phyloP scores from a whole-genome alignment of 2,888 invertebrate species.

The Caenorhabditis becei region DNA sequence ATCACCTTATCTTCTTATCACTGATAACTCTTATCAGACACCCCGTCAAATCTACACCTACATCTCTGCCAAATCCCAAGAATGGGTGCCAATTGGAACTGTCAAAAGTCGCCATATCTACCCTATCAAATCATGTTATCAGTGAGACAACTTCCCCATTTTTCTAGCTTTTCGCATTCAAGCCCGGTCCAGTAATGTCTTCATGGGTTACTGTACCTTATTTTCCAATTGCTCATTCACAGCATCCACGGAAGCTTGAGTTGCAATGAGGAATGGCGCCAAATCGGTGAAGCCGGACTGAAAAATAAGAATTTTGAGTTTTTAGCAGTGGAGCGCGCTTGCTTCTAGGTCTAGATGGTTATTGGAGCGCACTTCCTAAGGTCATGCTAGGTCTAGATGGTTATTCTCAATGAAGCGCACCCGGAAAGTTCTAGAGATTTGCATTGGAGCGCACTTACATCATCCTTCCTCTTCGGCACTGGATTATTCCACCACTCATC shows the following conservation, averaged over 20 bases:
- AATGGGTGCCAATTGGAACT: slow-evolving; percentile 68
- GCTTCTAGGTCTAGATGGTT: too few species aligned
- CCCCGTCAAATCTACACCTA: slow-evolving; percentile 40
- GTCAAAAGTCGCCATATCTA: slow-evolving; percentile 66
- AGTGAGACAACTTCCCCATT: not conserved
- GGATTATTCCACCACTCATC: slow-evolving; percentile 67
- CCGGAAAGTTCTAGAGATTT: too few species aligned
- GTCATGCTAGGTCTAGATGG: too few species aligned
- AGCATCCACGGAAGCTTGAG: slow-evolving; percentile 60
- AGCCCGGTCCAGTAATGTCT: slow-evolving; percentile 46
- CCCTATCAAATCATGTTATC: slow-evolving; percentile 65
- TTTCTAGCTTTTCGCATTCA: slow-evolving; percentile 66
- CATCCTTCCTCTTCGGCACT: slow-evolving; percentile 66
- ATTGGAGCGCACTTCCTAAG: too few species aligned
- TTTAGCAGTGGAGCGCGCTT: too few species aligned
- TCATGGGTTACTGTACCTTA: too few species aligned
- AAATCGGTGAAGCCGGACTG: slow-evolving; percentile 67
- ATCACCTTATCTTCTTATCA: not conserved
- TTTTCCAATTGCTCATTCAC: slow-evolving; percentile 59
- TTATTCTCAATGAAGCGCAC: too few species aligned
- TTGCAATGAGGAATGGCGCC: slow-evolving; percentile 65
- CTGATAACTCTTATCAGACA: slow-evolving; percentile 13
- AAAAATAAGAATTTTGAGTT: too few species aligned
- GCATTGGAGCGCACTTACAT: too few species aligned
- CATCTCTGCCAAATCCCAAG: slow-evolving; percentile 18